These are phyloP conservation scores for Drosophila pseudotakahashii DNA, from an alignment of 2,888 invertebrate species.

Conservation along the genomic window DNA sequence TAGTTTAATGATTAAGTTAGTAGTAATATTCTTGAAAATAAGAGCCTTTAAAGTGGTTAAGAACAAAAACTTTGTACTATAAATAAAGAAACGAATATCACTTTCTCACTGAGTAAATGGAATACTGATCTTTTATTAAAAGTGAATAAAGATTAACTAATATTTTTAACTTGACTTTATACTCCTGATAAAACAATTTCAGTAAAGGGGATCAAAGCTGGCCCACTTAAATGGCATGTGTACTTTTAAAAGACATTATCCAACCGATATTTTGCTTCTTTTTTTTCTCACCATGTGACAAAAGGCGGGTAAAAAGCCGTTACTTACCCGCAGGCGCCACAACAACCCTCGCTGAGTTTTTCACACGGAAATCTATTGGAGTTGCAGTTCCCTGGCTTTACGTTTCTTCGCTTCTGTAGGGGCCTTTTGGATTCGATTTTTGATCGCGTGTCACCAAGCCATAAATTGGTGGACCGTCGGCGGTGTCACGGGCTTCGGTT, in stretches of 20 bases:
- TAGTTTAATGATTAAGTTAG: no score
- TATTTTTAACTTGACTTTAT: no score
- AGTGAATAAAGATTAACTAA: no score
- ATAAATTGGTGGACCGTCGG: slow-evolving; percentile 58
- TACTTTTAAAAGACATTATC: background rate
- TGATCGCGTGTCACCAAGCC: slow-evolving; percentile 69
- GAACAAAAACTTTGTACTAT: no score
- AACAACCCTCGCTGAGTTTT: slow-evolving; percentile 44
- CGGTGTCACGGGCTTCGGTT: slow-evolving; percentile 36
- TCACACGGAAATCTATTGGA: slow-evolving; percentile 52
- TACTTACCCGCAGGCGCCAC: slow-evolving; percentile 62
- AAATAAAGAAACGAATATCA: no score
- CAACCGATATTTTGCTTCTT: background rate
- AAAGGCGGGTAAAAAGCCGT: slow-evolving; percentile 27
- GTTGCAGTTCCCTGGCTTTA: slow-evolving; percentile 25
- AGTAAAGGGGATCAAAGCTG: no score
- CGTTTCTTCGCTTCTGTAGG: background rate
- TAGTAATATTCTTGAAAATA: no score
- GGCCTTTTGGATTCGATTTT: slow-evolving; percentile 56
- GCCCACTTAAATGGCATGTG: background rate
- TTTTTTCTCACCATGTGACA: slow-evolving; percentile 8
- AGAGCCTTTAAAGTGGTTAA: no score
- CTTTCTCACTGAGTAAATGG: no score
- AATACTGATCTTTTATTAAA: no score
- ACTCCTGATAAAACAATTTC: no score